Conservation (phyloP, 2,888 invertebrate species). For the Rhamnusium bicolor region DNA sequence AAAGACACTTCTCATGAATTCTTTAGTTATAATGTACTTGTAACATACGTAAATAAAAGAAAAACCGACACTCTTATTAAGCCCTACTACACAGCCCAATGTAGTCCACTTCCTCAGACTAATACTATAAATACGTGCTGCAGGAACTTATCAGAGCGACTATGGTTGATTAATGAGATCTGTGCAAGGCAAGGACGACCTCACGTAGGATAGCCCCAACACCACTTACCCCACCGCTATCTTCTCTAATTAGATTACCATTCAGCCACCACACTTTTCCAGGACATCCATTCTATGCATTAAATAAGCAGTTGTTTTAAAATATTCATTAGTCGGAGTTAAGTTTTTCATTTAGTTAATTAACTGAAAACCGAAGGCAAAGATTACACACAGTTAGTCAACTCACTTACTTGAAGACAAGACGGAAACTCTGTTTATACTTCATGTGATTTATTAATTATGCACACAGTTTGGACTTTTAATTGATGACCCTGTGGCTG, state of each 20-base stretch:
- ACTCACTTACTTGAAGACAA: neutral
- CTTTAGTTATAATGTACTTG: no score
- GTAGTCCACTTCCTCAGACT: conserved; percentile 36
- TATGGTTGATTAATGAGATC: conserved; percentile 57
- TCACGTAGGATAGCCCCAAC: conserved; percentile 53
- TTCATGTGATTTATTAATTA: neutral
- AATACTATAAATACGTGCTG: conserved; percentile 45
- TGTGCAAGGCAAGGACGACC: conserved; percentile 52
- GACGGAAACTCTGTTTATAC: neutral
- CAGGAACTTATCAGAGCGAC: conserved; percentile 44
- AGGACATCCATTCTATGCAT: conserved; percentile 15
- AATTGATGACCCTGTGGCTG: neutral
- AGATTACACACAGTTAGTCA: conserved; percentile 1
- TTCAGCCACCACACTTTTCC: conserved; percentile 41
- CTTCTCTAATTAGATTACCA: conserved; percentile 56
- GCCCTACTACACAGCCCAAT: conserved; percentile 16
- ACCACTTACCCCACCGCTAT: conserved; percentile 49
- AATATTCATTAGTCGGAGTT: neutral
- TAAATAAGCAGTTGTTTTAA: conserved; percentile 12
- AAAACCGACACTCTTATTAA: neutral
- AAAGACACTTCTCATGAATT: no score
- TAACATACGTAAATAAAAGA: no score
- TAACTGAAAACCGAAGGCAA: neutral
- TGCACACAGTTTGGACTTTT: neutral
- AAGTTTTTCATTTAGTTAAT: conserved; percentile 5